Evolutionary conservation across 1,140 invertebrate species (phyloP).

Genomic region (Charaxes varanes): DNA sequence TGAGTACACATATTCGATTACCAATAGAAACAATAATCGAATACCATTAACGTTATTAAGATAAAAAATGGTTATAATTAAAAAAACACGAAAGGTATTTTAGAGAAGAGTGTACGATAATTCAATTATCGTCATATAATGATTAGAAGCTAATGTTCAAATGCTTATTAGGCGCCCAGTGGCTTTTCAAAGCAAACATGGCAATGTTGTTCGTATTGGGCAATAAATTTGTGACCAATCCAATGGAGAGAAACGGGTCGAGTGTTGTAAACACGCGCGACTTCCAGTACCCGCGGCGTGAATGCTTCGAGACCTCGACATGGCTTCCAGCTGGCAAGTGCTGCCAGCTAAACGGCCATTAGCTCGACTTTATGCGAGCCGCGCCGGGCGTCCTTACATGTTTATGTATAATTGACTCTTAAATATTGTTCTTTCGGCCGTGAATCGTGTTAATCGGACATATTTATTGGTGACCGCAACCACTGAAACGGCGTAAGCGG

Average conservation of each 20-base stretch:
- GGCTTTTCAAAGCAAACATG: too few relatives aligned
- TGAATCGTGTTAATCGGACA: slow-evolving; percentile 54
- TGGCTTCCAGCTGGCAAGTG: slow-evolving; percentile 55
- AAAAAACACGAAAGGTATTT: too few relatives aligned
- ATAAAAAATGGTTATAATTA: too few relatives aligned
- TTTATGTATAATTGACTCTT: slow-evolving; percentile 63
- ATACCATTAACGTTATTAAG: too few relatives aligned
- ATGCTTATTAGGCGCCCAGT: too few relatives aligned
- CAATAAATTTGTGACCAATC: slow-evolving; percentile 47
- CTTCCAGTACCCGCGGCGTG: slow-evolving; percentile 30
- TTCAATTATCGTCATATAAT: too few relatives aligned
- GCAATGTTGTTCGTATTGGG: too few relatives aligned
- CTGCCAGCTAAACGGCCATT: slow-evolving; percentile 55
- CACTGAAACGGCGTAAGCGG: slow-evolving; percentile 13
- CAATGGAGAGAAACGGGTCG: slow-evolving; percentile 29
- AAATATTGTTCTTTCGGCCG: slow-evolving; percentile 59
- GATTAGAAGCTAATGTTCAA: too few relatives aligned
- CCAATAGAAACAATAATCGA: too few relatives aligned
- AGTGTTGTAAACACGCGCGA: slow-evolving; percentile 42
- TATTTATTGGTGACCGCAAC: slow-evolving; percentile 50
- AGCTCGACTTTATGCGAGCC: slow-evolving; percentile 53
- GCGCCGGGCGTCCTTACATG: slow-evolving; percentile 41
- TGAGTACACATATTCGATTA: too few relatives aligned
- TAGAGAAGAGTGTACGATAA: too few relatives aligned
- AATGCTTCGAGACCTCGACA: slow-evolving; percentile 33